Conservation (phyloP, 2,113 vertebrate genomes). For the Corvus moneduloides region DNA sequence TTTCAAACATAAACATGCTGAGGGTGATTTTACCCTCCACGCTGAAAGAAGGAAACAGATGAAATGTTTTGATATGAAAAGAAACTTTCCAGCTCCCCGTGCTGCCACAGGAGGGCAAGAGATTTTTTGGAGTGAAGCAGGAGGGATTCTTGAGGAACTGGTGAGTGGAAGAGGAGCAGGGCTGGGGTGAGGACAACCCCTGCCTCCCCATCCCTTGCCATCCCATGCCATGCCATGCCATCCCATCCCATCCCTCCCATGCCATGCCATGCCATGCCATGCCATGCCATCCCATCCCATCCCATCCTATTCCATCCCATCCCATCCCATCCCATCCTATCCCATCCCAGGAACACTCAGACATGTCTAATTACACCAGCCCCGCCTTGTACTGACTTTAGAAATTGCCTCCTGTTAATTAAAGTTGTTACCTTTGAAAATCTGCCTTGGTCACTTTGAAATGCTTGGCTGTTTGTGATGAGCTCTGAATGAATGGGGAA, state of each 20-base stretch:
- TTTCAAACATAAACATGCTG: not conserved
- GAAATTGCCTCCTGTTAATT: constrained; percentile 34
- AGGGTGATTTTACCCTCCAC: not conserved
- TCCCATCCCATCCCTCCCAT: not conserved
- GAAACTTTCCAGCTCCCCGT: not conserved
- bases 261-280: not conserved
- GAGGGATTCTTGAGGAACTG: not conserved
- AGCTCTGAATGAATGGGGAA: not conserved
- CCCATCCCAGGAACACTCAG: not conserved
- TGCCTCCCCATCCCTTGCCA: not conserved
- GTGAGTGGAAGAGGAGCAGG: not conserved
- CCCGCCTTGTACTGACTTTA: not conserved
- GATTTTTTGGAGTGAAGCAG: not conserved
- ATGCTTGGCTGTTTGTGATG: not conserved
- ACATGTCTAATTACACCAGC: rapidly evolving
- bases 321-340: not conserved
- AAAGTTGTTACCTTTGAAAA: constrained; percentile 22
- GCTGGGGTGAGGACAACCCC: not conserved
- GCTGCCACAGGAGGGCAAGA: not conserved
- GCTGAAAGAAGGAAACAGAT: not conserved
- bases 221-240: not conserved
- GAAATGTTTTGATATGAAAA: not conserved
- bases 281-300: not conserved
- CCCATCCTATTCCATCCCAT: not conserved
- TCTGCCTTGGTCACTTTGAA: not conserved